Evolutionary conservation across 2,113 vertebrate species (phyloP).

Genomic region (Pagrus major): DNA sequence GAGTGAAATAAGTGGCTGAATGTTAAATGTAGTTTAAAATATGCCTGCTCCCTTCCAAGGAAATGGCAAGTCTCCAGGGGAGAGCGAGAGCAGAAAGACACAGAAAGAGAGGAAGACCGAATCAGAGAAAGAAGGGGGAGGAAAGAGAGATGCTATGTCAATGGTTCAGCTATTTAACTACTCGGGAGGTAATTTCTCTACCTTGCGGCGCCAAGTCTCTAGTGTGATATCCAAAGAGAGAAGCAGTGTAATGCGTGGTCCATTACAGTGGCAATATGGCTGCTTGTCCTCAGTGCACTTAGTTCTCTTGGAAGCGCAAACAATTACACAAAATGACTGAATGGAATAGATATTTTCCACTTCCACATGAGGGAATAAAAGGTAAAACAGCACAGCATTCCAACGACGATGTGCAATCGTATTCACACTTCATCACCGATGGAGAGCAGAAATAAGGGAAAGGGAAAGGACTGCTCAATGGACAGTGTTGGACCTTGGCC

Average conservation of each 20-base stretch:
- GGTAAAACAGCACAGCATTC: conserved; percentile 2
- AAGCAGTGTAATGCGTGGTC: conserved; percentile 33
- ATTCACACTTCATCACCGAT: conserved; percentile 1
- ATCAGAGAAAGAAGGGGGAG: conserved; percentile 12
- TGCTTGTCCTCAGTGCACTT: conserved; percentile 41
- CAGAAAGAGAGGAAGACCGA: conserved; percentile 24
- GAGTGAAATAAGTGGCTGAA: conserved; percentile 70
- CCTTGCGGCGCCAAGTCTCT: conserved; percentile 43
- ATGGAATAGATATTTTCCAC: conserved; percentile 31
- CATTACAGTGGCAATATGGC: conserved; percentile 53
- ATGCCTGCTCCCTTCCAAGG: conserved; percentile 63
- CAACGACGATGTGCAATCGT: not conserved
- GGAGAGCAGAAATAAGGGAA: not conserved
- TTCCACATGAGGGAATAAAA: conserved; percentile 42
- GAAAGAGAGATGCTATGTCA: conserved; percentile 52
- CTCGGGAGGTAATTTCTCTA: conserved; percentile 65
- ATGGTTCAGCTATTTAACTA: conserved; percentile 72
- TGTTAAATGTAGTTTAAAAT: conserved; percentile 79
- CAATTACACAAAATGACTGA: conserved; percentile 57
- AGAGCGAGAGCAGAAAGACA: conserved; percentile 7
- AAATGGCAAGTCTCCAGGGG: conserved; percentile 67
- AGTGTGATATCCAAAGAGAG: conserved; percentile 49
- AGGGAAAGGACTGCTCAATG: not conserved
- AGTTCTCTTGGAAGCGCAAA: conserved; percentile 53
- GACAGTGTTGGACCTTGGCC: not conserved